Conservation (phyloP, 2,113 vertebrate genomes). For the Neogobius melanostomus region DNA sequence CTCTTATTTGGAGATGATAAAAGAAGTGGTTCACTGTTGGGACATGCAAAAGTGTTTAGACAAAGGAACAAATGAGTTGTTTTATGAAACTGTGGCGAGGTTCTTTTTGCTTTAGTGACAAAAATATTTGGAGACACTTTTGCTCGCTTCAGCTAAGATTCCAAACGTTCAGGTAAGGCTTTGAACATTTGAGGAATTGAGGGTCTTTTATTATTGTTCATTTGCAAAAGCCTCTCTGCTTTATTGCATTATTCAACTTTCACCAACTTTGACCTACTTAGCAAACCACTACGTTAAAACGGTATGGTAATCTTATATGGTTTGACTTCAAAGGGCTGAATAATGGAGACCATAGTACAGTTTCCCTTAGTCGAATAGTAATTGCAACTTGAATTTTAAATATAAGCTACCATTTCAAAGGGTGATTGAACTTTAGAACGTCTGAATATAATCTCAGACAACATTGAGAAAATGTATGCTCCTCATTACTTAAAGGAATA, state of each 20-base stretch:
- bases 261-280: neutral
- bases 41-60: neutral
- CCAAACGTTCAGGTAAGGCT: neutral
- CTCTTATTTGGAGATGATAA: slow-evolving; percentile 7
- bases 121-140: neutral
- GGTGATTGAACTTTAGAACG: no score
- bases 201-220: neutral
- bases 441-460: no score
- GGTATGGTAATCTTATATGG: neutral
- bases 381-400: no score
- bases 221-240: neutral
- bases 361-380: no score
- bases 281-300: neutral
- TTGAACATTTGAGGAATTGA: neutral
- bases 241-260: neutral
- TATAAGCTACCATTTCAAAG: no score
- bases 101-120: no score
- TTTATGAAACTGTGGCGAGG: neutral
- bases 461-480: neutral
- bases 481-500: neutral
- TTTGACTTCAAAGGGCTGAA: neutral
- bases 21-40: neutral
- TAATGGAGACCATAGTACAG: no score
- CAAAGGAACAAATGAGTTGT: neutral
- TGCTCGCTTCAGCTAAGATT: no score